A percentile compares a stretch with the other conserved stretches of the same genome.
phyloP scores from a whole-genome alignment of 2,113 vertebrate genomes.

The Tetraodon nigroviridis region DNA sequence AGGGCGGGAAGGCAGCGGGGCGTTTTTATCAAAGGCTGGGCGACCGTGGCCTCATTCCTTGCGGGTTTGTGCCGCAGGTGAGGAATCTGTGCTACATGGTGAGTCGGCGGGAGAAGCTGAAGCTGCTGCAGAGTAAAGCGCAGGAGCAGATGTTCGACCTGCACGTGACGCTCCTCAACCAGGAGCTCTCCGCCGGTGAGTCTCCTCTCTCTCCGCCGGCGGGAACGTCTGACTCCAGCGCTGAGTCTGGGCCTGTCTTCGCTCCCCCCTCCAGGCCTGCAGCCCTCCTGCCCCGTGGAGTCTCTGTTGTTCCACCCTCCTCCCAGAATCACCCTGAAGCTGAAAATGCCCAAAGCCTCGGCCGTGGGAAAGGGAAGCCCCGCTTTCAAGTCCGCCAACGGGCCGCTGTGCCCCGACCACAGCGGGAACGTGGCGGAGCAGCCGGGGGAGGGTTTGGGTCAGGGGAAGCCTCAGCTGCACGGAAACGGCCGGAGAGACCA shows the following conservation, averaged over 20 bases:
- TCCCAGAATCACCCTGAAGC: slow-evolving; percentile 93
- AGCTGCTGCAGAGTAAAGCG: slow-evolving; percentile 89
- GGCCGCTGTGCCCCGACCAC: slow-evolving; percentile 79
- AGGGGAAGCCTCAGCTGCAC: slow-evolving; percentile 79
- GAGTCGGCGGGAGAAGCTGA: slow-evolving; percentile 96
- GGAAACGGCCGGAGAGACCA: slow-evolving; percentile 74
- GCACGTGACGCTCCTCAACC: slow-evolving; percentile 87
- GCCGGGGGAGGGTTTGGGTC: slow-evolving; percentile 52
- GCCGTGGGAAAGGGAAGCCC: slow-evolving; percentile 76
- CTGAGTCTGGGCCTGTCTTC: not conserved
- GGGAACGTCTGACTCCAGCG: not conserved
- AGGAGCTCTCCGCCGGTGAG: slow-evolving; percentile 80
- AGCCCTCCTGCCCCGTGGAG: slow-evolving; percentile 82
- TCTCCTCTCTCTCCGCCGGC: not conserved
- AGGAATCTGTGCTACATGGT: slow-evolving; percentile 99
- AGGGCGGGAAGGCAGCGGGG: no score
- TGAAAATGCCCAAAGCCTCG: slow-evolving; percentile 89
- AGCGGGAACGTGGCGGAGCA: slow-evolving; percentile 66
- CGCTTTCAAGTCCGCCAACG: slow-evolving; percentile 78
- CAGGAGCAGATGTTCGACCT: slow-evolving; percentile 96
- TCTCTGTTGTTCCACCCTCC: slow-evolving; percentile 83
- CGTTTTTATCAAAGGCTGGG: no score
- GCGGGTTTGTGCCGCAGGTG: slow-evolving; percentile 72
- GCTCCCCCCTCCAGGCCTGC: slow-evolving; percentile 73
- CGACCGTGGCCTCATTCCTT: no score